A percentile compares a stretch with the other conserved stretches of the same genome.
Conservation (phyloP, 2,797 vertebrate species). For the Arnoldichthys spilopterus region DNA sequence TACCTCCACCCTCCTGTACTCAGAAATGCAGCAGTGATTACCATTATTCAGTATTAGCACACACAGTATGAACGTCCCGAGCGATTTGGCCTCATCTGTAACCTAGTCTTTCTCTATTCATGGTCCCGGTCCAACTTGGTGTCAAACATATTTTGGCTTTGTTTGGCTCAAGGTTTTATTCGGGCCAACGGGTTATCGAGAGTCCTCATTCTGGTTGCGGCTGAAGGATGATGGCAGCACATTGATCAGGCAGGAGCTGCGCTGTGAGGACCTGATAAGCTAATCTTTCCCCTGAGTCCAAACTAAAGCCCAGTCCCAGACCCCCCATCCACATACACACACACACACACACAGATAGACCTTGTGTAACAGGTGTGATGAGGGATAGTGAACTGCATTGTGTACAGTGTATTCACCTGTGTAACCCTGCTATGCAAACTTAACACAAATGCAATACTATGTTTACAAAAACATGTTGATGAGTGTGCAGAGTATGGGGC, state of each 20-base stretch:
- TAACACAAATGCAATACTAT: background rate
- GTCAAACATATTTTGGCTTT: constrained; percentile 45
- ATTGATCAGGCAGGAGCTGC: constrained; percentile 77
- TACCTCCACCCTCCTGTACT: constrained; percentile 21
- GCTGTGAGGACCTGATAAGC: constrained; percentile 79
- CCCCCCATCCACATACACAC: constrained; percentile 37
- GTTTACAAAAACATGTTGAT: background rate
- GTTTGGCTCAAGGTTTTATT: constrained; percentile 64
- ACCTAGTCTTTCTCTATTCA: constrained; percentile 19
- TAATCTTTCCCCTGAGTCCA: constrained; percentile 74
- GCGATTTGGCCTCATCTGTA: constrained; percentile 27
- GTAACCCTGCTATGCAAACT: constrained; percentile 21
- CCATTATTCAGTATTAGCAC: constrained; percentile 70
- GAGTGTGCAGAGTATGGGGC: background rate
- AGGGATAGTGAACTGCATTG: background rate
- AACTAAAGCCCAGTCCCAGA: constrained; percentile 66
- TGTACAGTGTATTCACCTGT: background rate
- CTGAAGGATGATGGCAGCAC: constrained; percentile 69
- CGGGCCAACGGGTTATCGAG: constrained; percentile 81
- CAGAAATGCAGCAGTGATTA: constrained; percentile 44
- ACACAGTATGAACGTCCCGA: constrained; percentile 62
- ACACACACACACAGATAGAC: constrained; percentile 22
- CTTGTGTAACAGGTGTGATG: constrained; percentile 35
- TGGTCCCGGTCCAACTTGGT: background rate
- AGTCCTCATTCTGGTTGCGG: constrained; percentile 73